A percentile compares a stretch with the other conserved stretches of the same genome.
These are phyloP conservation scores for Acanthosepion esculentum DNA, from an alignment of 2,888 invertebrate species.

Conservation along the genomic window DNA sequence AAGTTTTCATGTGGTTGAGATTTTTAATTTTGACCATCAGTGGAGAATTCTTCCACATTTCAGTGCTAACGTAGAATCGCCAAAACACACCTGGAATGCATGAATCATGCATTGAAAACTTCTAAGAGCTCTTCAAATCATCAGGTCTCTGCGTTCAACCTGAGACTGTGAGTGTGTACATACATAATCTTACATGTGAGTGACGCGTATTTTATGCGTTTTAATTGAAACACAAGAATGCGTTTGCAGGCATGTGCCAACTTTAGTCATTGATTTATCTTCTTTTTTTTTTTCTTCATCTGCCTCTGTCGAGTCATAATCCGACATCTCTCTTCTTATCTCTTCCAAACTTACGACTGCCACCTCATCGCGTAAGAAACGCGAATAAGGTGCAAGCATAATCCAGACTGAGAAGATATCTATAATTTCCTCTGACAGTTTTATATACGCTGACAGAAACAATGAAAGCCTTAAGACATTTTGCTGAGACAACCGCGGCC, in stretches of 20 bases:
- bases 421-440: constrained; percentile 33
- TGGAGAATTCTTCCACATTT: too few species aligned
- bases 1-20: too few species aligned
- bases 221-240: neutral
- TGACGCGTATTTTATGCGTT: neutral
- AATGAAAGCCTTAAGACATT: constrained; percentile 21
- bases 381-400: neutral
- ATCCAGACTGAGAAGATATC: neutral
- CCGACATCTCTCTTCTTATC: neutral
- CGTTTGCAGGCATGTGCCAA: neutral
- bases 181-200: neutral
- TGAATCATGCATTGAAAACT: too few species aligned
- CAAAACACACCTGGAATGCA: too few species aligned
- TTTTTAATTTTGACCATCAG: too few species aligned
- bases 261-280: neutral
- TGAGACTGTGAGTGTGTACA: neutral
- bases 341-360: neutral
- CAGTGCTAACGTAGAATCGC: too few species aligned
- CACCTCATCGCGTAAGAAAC: neutral
- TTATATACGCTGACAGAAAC: neutral
- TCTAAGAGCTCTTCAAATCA: too few species aligned
- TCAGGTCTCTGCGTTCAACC: neutral
- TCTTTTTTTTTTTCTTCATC: neutral
- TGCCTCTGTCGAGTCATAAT: neutral
- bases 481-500: neutral